Evolutionary conservation across 2,888 invertebrate genomes (phyloP).

Genomic region (Drosophila emarginata): DNA sequence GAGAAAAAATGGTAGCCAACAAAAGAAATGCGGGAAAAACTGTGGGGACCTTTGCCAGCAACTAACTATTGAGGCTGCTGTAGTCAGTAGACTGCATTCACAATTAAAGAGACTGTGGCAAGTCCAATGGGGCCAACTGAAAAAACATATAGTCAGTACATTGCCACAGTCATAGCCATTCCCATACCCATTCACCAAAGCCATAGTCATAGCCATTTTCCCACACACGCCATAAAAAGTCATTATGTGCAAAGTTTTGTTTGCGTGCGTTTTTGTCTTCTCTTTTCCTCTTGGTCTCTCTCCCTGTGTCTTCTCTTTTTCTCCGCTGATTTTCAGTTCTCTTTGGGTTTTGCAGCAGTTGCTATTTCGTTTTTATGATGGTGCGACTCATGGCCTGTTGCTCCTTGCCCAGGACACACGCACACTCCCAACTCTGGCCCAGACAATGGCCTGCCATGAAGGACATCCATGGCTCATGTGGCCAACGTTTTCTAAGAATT

Average conservation of each 20-base stretch:
- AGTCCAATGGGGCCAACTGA: constrained; percentile 27
- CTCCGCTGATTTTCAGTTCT: neutral
- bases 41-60: constrained; percentile 35
- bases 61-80: constrained; percentile 23
- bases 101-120: constrained; percentile 46
- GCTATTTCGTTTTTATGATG: constrained; percentile 61
- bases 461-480: constrained; percentile 53
- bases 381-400: constrained; percentile 70
- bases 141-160: constrained; percentile 1
- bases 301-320: constrained; percentile 6
- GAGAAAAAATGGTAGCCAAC: too few species aligned
- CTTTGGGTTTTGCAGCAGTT: constrained; percentile 24
- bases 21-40: neutral
- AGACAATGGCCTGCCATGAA: constrained; percentile 25
- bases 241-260: constrained; percentile 69
- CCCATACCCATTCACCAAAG: constrained; percentile 12
- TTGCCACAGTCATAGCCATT: neutral
- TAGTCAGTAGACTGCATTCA: constrained; percentile 49
- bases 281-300: constrained; percentile 17
- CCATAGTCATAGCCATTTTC: constrained; percentile 15
- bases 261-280: constrained; percentile 35
- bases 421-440: constrained; percentile 24
- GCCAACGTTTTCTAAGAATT: constrained; percentile 58
- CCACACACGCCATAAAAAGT: constrained; percentile 61
- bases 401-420: constrained; percentile 40